phyloP scores from a whole-genome alignment of 2,113 vertebrate species.

The Porphyrio hochstetteri region DNA sequence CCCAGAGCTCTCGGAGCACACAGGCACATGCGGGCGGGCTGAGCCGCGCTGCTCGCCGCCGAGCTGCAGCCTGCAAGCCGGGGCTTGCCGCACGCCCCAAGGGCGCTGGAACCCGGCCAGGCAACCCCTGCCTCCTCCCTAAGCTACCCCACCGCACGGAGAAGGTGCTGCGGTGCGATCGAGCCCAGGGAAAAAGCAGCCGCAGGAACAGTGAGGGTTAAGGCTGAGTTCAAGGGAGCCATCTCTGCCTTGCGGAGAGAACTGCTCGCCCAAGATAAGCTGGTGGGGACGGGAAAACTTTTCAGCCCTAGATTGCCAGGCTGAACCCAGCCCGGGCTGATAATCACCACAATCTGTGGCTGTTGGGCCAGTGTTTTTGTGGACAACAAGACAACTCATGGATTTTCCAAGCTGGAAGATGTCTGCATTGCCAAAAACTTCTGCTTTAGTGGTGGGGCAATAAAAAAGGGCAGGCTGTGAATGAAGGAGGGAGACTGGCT shows the following conservation, averaged over 20 bases:
- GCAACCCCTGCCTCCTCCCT: background rate
- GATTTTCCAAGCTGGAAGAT: background rate
- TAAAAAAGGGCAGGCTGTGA: background rate
- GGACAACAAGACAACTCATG: rapidly evolving
- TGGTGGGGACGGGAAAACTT: no score
- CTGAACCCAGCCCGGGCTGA: background rate
- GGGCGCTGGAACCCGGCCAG: background rate
- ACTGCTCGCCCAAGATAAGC: background rate
- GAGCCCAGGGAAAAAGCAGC: background rate
- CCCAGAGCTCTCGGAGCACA: conserved; percentile 42
- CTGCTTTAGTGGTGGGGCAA: background rate
- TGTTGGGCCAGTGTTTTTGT: rapidly evolving
- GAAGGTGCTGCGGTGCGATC: background rate
- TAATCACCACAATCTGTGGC: background rate
- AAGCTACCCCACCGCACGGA: rapidly evolving
- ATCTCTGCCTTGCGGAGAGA: background rate
- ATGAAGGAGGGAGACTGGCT: background rate
- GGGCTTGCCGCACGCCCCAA: conserved; percentile 11
- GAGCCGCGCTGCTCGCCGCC: background rate
- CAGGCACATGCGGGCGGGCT: background rate
- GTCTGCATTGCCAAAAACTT: background rate
- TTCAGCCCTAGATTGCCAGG: background rate
- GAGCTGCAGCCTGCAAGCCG: background rate
- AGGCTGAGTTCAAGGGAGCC: background rate
- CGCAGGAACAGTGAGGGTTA: background rate